Conservation (phyloP, 2,888 invertebrate genomes). For the Brenthis ino region DNA sequence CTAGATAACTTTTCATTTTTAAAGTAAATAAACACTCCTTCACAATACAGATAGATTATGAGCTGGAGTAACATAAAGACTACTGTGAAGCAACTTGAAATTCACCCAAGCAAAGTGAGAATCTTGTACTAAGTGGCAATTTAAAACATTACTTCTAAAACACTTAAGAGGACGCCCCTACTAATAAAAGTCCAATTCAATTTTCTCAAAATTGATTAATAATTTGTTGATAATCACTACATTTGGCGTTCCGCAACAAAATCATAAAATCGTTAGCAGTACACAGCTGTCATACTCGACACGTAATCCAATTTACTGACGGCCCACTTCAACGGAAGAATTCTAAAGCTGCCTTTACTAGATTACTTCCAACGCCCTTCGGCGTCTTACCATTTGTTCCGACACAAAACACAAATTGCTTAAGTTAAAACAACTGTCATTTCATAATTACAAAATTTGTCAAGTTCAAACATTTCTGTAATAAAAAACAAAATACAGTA, state of each 20-base stretch:
- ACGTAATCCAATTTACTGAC: conserved; percentile 76
- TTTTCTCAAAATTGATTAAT: conserved; percentile 1
- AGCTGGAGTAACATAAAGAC: no score
- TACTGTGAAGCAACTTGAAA: no score
- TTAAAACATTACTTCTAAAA: background rate
- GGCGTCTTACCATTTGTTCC: conserved; percentile 37
- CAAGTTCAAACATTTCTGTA: background rate
- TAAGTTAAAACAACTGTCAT: conserved; percentile 21
- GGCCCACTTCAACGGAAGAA: conserved; percentile 62
- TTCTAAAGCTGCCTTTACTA: conserved; percentile 65
- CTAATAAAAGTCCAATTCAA: conserved; percentile 1
- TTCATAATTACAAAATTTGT: conserved; percentile 22
- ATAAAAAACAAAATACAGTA: background rate
- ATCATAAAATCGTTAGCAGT: conserved; percentile 72
- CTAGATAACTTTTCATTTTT: no score
- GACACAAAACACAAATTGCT: conserved; percentile 36
- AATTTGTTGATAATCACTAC: conserved; percentile 56
- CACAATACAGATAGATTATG: no score
- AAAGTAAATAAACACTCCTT: no score
- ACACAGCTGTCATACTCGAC: conserved; percentile 60
- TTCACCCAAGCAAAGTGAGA: no score
- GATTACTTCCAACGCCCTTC: conserved; percentile 60
- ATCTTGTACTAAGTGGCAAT: background rate
- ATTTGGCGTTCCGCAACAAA: conserved; percentile 62
- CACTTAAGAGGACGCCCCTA: background rate